Base-by-base conservation (phyloP, 2,888 invertebrate genomes). In the Nymphalis c-album region DNA sequence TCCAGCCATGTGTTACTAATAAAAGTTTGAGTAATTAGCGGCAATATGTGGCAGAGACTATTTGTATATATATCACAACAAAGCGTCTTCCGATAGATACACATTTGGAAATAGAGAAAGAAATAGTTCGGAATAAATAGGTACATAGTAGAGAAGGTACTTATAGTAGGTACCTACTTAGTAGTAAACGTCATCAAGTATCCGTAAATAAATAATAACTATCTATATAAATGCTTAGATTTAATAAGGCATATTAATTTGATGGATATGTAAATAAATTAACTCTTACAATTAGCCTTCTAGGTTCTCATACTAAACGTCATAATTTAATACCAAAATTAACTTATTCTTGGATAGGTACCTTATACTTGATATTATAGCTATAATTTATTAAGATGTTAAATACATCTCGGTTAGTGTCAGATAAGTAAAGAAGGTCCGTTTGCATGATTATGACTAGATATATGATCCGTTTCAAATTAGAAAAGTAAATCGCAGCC, bases 1-100 rank as follows among this genome's bases (percentile, higher is more conserved):
- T 76, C 73, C 67, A 74, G 75, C 77, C 88, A 90, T 79, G 83
- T 90, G 90, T 74, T 81, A 78, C 77, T 84, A 78, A 87, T 90
- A 82, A 83, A 83, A 75, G 67, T 74, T 77, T 73, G 74, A 77
- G 77, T 78, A 77, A 80, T 80, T 76, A 75, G 64, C 46, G 64
- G 58, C 48, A 66, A 51, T 63, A 53, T 59, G 48, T 60, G 55
- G 40, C 55, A 61, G 60, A 20, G 51, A 20, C 31, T 53, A 58
- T 20, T 59, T 51, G 46, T 60, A 63, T 7, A n/a, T 35, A 8
- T 10, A 10, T 40, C 26, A 31, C 26, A 31, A 31, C 26, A 31
- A 31, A 31, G 16, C 46, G 10, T 46, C 46, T 46, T 16, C 46
- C 47, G 47, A 31, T 31, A 31, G 6, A 31, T 31, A 31, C 26